These are phyloP conservation scores for Sander vitreus DNA, from an alignment of 2,113 vertebrate genomes.

Conservation along the genomic window DNA sequence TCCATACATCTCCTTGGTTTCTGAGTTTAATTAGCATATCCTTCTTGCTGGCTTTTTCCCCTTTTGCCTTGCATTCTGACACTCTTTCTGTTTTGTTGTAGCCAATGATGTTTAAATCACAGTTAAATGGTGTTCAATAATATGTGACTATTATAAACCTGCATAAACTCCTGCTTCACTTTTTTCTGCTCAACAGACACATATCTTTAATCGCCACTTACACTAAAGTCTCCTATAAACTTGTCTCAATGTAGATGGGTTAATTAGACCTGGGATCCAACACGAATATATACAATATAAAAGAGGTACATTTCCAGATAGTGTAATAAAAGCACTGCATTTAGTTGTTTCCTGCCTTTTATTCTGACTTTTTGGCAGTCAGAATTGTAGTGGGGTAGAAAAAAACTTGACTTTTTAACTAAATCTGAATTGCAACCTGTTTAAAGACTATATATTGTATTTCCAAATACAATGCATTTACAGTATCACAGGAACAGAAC, in stretches of 20 bases:
- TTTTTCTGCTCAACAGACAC: neutral
- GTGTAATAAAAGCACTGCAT: neutral
- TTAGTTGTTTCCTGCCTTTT: neutral
- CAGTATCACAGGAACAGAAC: conserved; percentile 15
- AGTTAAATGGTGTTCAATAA: neutral
- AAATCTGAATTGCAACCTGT: neutral
- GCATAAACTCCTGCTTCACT: neutral
- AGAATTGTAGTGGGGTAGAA: neutral
- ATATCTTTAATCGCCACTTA: neutral
- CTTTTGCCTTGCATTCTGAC: conserved; percentile 2
- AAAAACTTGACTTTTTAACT: neutral
- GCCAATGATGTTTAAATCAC: neutral
- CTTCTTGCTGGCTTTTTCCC: neutral
- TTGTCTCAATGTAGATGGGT: neutral
- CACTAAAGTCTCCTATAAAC: neutral
- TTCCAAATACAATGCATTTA: neutral
- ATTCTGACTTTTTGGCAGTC: neutral
- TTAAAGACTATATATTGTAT: neutral
- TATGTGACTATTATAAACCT: neutral
- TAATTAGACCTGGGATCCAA: neutral
- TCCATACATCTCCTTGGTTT: conserved; percentile 28
- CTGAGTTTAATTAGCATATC: neutral
- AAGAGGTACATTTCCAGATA: neutral
- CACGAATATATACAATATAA: too few species aligned
- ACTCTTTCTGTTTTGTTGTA: conserved; percentile 15